These are phyloP conservation scores for Drosophila gunungcola DNA, from an alignment of 1,140 invertebrate species.

Conservation along the genomic window DNA sequence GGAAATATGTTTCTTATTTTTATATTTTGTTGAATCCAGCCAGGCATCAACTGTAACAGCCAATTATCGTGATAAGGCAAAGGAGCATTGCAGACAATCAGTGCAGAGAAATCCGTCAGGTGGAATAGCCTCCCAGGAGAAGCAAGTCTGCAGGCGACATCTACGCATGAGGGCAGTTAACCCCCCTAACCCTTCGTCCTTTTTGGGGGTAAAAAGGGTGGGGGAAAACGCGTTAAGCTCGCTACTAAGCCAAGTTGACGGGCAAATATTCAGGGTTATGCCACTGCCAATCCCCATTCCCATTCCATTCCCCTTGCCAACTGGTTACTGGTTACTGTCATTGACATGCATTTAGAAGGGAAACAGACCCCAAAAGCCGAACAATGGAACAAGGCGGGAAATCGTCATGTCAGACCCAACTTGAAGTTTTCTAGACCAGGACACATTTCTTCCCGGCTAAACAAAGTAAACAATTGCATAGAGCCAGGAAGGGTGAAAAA, in stretches of 20 bases:
- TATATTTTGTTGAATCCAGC: conserved; percentile 19
- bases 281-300: conserved; percentile 1
- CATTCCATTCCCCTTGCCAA: not conserved
- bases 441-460: conserved; percentile 35
- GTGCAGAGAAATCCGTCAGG: conserved; percentile 45
- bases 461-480: conserved; percentile 47
- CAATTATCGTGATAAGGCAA: conserved; percentile 48
- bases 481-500: not conserved
- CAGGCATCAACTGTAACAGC: conserved; percentile 40
- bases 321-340: conserved; percentile 21
- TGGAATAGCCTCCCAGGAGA: conserved; percentile 40
- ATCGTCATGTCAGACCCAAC: conserved; percentile 46
- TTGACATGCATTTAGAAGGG: conserved; percentile 31
- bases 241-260: conserved; percentile 56
- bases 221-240: conserved; percentile 26
- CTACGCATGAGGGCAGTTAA: conserved; percentile 35
- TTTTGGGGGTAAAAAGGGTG: not conserved
- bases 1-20: conserved; percentile 22
- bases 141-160: conserved; percentile 35
- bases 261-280: conserved; percentile 55
- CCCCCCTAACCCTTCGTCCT: conserved; percentile 7
- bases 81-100: conserved; percentile 34
- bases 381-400: conserved; percentile 24
- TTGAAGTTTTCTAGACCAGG: conserved; percentile 42
- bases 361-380: conserved; percentile 15